A percentile compares a stretch with the other conserved stretches of the same genome.
phyloP scores from a whole-genome alignment of 2,113 vertebrate genomes.

The Rhineura floridana region DNA sequence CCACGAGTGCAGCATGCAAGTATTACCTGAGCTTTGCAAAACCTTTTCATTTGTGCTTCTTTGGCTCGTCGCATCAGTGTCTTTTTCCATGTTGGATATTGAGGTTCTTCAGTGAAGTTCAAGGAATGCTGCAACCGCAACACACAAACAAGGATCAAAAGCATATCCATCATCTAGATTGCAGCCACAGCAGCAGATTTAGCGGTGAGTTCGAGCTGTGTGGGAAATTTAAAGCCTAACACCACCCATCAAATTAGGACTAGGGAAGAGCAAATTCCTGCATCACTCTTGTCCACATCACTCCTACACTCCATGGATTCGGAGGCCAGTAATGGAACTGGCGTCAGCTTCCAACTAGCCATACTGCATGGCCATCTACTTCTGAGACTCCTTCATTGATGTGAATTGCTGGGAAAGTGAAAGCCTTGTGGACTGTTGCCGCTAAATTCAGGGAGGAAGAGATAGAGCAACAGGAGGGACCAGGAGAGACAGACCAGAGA shows the following conservation, averaged over 20 bases:
- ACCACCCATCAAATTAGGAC: background rate
- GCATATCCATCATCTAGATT: background rate
- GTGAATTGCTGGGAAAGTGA: background rate
- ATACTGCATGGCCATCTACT: background rate
- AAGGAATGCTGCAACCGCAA: constrained; percentile 25
- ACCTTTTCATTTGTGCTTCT: constrained; percentile 84
- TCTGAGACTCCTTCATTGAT: background rate
- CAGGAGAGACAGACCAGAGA: background rate
- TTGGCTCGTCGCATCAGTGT: constrained; percentile 82
- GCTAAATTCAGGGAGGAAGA: background rate
- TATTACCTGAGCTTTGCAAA: constrained; percentile 88
- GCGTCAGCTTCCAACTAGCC: background rate
- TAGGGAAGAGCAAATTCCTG: too few relatives aligned
- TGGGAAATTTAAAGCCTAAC: background rate
- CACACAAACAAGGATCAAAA: background rate
- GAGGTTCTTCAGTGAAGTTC: constrained; percentile 69
- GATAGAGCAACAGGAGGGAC: background rate
- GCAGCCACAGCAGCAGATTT: background rate
- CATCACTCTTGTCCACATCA: background rate
- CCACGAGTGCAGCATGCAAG: too few relatives aligned
- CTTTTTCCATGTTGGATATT: constrained; percentile 78
- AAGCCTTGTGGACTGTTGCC: background rate
- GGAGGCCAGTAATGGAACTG: background rate
- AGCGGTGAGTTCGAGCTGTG: background rate
- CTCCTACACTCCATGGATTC: background rate